These are phyloP conservation scores for Agrotis exclamationis DNA, from an alignment of 2,888 invertebrate species.

Conservation along the genomic window DNA sequence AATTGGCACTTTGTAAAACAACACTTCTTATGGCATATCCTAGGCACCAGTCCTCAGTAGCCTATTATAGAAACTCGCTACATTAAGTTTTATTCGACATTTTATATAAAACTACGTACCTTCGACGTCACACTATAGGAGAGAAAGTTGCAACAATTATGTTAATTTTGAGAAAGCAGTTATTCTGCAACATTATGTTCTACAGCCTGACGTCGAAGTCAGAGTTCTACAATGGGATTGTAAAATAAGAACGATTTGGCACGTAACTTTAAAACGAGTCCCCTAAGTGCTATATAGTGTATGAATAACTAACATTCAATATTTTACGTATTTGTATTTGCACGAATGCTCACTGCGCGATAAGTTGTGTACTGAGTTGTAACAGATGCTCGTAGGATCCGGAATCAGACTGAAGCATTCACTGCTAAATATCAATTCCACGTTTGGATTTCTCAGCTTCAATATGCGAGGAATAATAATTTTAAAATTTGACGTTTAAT, in stretches of 20 bases:
- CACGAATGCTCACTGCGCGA: slow-evolving; percentile 60
- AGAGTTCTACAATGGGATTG: slow-evolving; percentile 45
- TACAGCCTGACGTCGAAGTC: slow-evolving; percentile 46
- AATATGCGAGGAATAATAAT: slow-evolving; percentile 44
- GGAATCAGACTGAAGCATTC: slow-evolving; percentile 28
- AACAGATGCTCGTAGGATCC: slow-evolving; percentile 54
- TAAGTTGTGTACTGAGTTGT: slow-evolving; percentile 63
- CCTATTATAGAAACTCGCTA: slow-evolving; percentile 44
- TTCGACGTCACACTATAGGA: slow-evolving; percentile 37
- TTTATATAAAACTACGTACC: slow-evolving; percentile 45
- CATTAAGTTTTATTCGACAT: slow-evolving; percentile 41
- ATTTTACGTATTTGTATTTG: slow-evolving; percentile 79
- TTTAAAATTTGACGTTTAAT: slow-evolving; percentile 34
- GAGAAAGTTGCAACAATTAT: slow-evolving; percentile 12
- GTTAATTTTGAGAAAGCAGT: slow-evolving; percentile 15
- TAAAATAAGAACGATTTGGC: slow-evolving; percentile 75
- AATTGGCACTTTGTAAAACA: slow-evolving; percentile 71
- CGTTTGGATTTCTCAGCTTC: slow-evolving; percentile 45
- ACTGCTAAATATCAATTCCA: slow-evolving; percentile 58
- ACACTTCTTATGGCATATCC: slow-evolving; percentile 58
- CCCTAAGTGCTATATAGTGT: slow-evolving; percentile 76
- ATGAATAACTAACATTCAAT: slow-evolving; percentile 79
- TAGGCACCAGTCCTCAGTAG: slow-evolving; percentile 51
- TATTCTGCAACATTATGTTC: slow-evolving; percentile 26
- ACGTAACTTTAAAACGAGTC: slow-evolving; percentile 73